Evolutionary conservation across 2,113 vertebrate species (phyloP), one percentile per base, ranked within the genome.

Genomic region (Rhipidura dahli): DNA sequence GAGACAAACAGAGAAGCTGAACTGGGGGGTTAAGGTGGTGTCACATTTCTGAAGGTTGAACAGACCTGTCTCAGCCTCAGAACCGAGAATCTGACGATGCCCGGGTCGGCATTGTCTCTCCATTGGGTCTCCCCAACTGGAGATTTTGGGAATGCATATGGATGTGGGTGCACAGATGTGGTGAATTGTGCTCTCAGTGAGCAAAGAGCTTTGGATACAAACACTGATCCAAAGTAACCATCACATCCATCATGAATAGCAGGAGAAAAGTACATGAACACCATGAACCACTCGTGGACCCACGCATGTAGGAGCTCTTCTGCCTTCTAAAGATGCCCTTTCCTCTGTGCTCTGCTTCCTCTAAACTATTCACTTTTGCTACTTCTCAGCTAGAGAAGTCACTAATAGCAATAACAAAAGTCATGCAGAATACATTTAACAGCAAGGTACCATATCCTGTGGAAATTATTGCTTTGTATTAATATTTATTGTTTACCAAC

Each of bases 401-500:
- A 44, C 53, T 92, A 78, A 68, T 3, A 78, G 56, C 53, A 85
- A 12, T 59, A 83, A 54, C 35, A 87, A 24, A 83, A 81, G 37
- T 22, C 44, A 71, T 3, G 3, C 81, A 61, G 85, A 86, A 80
- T 40, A 75, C 40, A 47, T 83, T 91, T 59, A 95, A 71, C 87
- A 86, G 59, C 5, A 33, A 93, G 73, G 51, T 64, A 90, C 44
- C 47, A 20, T 37, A 45, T 83, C 39, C 54, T 81, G 69, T 73
- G 71, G 60, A 93, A 94, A 94, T 88, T 23, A 88, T 19, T 86
- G 68, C 39, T 80, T 83, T 91, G 42, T 90, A 80, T 94, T 90
- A 95, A 90, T 85, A 96, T 77, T 96, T 82, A 86, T 72, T 88
- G 66, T 90, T 96, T 96, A 95, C 60, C 63, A 90, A 19, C 63